Conservation (phyloP, 2,797 vertebrate species). For the Diglossa cyanea region DNA sequence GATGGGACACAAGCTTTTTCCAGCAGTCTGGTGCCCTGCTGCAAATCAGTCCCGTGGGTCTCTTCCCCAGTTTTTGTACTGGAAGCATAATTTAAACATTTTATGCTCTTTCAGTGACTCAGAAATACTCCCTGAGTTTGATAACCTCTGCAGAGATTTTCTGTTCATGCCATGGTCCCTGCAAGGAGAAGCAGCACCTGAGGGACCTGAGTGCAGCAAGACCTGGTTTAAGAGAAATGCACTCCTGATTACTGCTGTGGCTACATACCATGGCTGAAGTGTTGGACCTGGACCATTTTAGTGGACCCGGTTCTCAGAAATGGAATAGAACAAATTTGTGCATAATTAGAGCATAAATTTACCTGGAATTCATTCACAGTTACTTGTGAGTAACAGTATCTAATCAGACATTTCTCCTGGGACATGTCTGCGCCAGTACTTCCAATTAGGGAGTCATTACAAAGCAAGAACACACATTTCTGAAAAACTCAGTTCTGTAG, state of each 20-base stretch:
- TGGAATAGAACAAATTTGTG: neutral
- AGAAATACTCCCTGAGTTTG: neutral
- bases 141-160: neutral
- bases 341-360: neutral
- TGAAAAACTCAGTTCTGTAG: neutral
- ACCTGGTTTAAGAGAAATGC: neutral
- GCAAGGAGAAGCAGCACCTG: neutral
- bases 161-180: neutral
- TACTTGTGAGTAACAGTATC: neutral
- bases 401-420: neutral
- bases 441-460: neutral
- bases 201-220: neutral
- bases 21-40: neutral
- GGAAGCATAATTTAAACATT: neutral
- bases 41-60: neutral
- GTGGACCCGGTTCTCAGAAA: neutral
- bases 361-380: neutral
- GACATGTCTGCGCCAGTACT: neutral
- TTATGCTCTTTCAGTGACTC: neutral
- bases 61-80: neutral
- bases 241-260: neutral
- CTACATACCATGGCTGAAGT: neutral
- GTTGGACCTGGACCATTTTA: neutral
- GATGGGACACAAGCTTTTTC: neutral
- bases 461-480: rapidly evolving